Evolutionary conservation across 2,113 vertebrate genomes (phyloP).

Genomic region (Synodontis membranacea): DNA sequence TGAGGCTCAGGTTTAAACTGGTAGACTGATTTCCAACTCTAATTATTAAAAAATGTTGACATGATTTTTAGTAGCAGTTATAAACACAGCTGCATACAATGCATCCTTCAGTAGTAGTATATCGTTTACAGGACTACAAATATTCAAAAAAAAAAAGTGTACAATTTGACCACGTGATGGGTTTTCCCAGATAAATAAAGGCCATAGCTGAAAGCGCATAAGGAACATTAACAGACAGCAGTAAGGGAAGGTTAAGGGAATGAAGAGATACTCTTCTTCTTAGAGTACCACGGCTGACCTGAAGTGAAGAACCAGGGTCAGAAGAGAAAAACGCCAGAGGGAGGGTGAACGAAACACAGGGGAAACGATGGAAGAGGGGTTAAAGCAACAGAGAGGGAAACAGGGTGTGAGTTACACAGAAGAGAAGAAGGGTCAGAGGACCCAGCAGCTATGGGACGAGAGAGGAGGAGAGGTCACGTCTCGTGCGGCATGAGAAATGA

Average conservation of each 20-base stretch:
- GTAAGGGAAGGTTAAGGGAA: neutral
- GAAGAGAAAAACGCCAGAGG: neutral
- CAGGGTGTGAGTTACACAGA: neutral
- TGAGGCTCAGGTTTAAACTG: neutral
- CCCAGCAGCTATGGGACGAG: neutral
- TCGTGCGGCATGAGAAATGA: conserved; percentile 41
- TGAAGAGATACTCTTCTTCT: no score
- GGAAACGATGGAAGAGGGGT: conserved; percentile 3
- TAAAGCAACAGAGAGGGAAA: conserved; percentile 23
- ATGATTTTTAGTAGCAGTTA: neutral
- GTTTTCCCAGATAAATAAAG: neutral
- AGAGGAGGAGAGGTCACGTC: conserved; percentile 36
- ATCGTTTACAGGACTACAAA: no score
- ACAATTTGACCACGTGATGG: neutral
- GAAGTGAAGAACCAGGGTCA: neutral
- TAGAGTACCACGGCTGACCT: neutral
- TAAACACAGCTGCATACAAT: neutral
- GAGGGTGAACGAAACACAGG: conserved; percentile 8
- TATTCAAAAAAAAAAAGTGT: no score
- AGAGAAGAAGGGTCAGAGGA: conserved; percentile 15
- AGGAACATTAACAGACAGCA: neutral
- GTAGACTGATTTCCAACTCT: neutral
- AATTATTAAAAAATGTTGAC: neutral
- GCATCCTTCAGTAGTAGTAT: neutral
- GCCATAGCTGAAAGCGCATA: no score